Percentiles rank a stretch among this genome's conserved stretches.
These are phyloP conservation scores for Oreortyx pictus DNA, from an alignment of 2,797 vertebrate genomes.

Conservation along the genomic window DNA sequence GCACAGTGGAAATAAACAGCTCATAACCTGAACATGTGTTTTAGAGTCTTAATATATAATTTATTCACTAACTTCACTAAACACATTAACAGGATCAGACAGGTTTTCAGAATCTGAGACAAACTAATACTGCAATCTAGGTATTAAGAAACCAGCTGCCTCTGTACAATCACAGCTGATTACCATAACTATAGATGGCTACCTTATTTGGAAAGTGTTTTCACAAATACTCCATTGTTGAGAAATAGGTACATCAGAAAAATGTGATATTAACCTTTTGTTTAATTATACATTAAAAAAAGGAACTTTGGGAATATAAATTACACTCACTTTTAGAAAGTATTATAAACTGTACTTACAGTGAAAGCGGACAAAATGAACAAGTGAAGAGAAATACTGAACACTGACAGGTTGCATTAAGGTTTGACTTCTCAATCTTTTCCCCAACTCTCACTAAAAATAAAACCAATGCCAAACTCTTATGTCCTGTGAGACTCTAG, in stretches of 20 bases:
- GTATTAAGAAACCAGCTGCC: conserved; percentile 69
- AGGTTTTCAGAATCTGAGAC: conserved; percentile 66
- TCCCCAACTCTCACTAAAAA: not conserved
- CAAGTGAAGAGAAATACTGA: not conserved
- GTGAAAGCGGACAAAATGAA: not conserved
- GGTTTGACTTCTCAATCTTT: not conserved
- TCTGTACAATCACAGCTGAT: conserved; percentile 65
- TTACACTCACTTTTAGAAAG: not conserved
- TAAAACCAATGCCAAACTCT: not conserved
- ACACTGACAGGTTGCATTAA: not conserved
- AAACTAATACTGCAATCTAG: conserved; percentile 70
- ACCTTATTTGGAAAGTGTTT: conserved; percentile 26
- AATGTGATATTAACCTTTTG: not conserved
- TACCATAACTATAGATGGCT: conserved; percentile 51
- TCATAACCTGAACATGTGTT: not conserved
- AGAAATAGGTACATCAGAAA: not conserved
- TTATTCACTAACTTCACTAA: conserved; percentile 42
- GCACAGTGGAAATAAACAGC: not conserved
- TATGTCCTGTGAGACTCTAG: not conserved
- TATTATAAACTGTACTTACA: not conserved
- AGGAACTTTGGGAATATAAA: not conserved
- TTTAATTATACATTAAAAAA: not conserved
- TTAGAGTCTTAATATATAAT: conserved; percentile 35
- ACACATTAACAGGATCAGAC: conserved; percentile 67
- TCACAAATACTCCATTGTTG: conserved; percentile 5